Conservation (phyloP, 2,888 invertebrate species). For the Euzetes globulus region DNA sequence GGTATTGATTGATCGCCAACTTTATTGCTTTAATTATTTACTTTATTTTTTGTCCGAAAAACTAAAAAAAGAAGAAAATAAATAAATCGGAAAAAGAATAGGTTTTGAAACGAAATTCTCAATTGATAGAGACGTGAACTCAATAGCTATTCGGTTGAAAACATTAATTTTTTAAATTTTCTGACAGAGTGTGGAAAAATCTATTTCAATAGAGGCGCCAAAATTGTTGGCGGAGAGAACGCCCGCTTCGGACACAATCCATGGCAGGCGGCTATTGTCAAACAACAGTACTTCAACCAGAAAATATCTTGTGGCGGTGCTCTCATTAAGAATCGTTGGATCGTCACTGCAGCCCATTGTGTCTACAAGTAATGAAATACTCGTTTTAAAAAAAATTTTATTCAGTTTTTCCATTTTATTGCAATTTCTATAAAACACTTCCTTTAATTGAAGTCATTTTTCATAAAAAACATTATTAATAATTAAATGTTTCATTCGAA, state of each 20-base stretch:
- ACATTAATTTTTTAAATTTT: neutral
- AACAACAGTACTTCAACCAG: slow-evolving; percentile 79
- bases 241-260: slow-evolving; percentile 85
- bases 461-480: neutral
- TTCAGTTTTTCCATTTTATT: neutral
- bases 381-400: neutral
- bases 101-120: neutral
- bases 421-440: neutral
- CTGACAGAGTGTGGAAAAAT: slow-evolving; percentile 77
- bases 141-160: neutral
- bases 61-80: neutral
- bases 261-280: slow-evolving; percentile 83
- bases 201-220: slow-evolving; percentile 73
- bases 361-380: slow-evolving; percentile 43
- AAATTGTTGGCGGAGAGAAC: slow-evolving; percentile 85
- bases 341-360: slow-evolving; percentile 76
- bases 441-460: neutral
- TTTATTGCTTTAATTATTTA: slow-evolving; percentile 19
- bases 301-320: slow-evolving; percentile 88
- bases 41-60: neutral
- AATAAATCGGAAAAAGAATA: too few relatives aligned
- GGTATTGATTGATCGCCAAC: slow-evolving; percentile 36
- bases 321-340: slow-evolving; percentile 78
- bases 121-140: neutral
- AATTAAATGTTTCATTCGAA: neutral